Evolutionary conservation across 1,140 invertebrate species (phyloP), one percentile per base, ranked within the genome.

Genomic region (Calephelis nemesis): DNA sequence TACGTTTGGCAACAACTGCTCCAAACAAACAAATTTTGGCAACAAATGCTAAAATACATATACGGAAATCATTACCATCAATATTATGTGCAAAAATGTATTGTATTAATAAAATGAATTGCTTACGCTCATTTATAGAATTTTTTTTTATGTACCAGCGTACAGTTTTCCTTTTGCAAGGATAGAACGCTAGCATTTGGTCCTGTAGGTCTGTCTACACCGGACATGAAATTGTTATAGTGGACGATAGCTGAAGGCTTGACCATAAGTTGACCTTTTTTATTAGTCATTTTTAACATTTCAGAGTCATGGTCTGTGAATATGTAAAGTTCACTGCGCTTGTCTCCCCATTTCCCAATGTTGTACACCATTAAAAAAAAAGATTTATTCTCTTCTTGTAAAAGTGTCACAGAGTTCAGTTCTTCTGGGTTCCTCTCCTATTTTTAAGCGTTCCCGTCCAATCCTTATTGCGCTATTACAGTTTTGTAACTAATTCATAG

Each of bases 111-210:
- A 54, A 7, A 74, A 67, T 50, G 71, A 69, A 67, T 79, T 75
- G 30, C 48, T 68, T 7, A 78, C 40, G 13, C 68, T 73, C 65
- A 77, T 74, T 67, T 77, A 71, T 15, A 82, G 60, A 12, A 80
- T 60, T 65, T 0, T 81, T 11, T 63, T 77, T 85, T 15, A 75
- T 78, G 58, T 85, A 84, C 84, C 83, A 87, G 5, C 79, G 66
- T 42, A 82, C 12, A 7, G 79, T 80, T 71, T 86, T 85, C 58
- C 74, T 71, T 66, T 84, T 60, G 63, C 70, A 70, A 47, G 83
- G 78, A 54, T 88, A 86, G 67, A 84, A 85, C 5, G 73, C 42
- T 2, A 84, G 42, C 73, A 84, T 79, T 63, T 87, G 83, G 68
- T 87, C 79, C 66, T 86, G 79, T 6, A 66, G 66, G 72, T 85